A percentile compares a stretch with the other conserved stretches of the same genome.
phyloP scores from a whole-genome alignment of 2,888 invertebrate species.

The Drosophila gaucha region DNA sequence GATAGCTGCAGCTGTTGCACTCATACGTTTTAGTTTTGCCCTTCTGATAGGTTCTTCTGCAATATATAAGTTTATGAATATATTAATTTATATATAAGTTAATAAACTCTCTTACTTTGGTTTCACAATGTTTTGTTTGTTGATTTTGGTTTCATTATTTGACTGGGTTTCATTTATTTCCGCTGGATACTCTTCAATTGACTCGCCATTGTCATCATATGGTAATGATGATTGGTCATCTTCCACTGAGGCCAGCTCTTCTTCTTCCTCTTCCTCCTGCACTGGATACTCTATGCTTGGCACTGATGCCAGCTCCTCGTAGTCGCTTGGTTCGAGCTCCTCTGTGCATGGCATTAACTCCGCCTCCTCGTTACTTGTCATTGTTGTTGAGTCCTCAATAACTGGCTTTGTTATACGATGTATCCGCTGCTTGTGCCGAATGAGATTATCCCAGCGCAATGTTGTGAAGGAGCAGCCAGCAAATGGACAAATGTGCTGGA shows the following conservation, averaged over 20 bases:
- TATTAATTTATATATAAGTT: rapidly evolving
- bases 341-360: not conserved
- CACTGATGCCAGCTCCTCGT: not conserved
- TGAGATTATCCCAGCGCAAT: slow-evolving; percentile 46
- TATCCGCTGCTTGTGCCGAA: slow-evolving; percentile 27
- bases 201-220: not conserved
- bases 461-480: slow-evolving; percentile 34
- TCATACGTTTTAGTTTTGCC: slow-evolving; percentile 28
- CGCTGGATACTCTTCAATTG: slow-evolving; percentile 10
- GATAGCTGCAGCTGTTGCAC: slow-evolving; percentile 37
- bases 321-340: not conserved
- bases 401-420: slow-evolving; percentile 12
- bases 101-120: slow-evolving; percentile 21
- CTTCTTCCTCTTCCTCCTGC: not conserved
- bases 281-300: not conserved
- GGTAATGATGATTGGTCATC: not conserved
- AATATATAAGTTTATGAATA: not conserved
- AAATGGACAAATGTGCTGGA: slow-evolving; percentile 37
- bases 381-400: not conserved
- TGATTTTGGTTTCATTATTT: not conserved
- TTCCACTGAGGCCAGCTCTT: not conserved
- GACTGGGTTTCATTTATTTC: not conserved
- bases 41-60: slow-evolving; percentile 23
- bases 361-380: not conserved
- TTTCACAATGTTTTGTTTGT: slow-evolving; percentile 12